Percentiles rank a stretch among this genome's conserved stretches.
phyloP scores from a whole-genome alignment of 2,888 invertebrate species.

The Resseliella maxima region DNA sequence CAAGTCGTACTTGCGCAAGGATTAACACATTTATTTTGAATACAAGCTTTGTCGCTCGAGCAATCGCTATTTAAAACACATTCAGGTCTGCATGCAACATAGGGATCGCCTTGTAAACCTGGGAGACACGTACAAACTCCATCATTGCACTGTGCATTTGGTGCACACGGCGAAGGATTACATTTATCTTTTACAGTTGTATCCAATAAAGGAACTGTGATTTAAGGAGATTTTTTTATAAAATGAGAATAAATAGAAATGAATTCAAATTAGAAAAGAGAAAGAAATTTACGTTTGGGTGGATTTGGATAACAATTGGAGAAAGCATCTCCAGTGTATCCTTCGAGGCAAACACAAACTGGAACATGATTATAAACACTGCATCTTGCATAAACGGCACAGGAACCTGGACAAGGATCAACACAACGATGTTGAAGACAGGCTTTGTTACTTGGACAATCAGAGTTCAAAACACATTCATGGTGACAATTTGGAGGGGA shows the following conservation, averaged over 20 bases:
- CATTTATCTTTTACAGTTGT: constrained; percentile 75
- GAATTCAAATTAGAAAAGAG: neutral
- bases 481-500: too few relatives aligned
- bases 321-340: constrained; percentile 86
- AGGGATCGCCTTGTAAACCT: constrained; percentile 90
- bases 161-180: constrained; percentile 81
- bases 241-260: neutral
- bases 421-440: too few relatives aligned
- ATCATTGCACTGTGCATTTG: constrained; percentile 77
- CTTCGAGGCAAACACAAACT: constrained; percentile 83
- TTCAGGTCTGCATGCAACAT: constrained; percentile 82
- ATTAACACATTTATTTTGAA: too few relatives aligned
- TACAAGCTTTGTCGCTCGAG: constrained; percentile 79
- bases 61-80: constrained; percentile 83
- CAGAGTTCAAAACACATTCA: too few relatives aligned
- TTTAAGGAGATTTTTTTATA: constrained; percentile 65
- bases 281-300: neutral
- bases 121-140: too few relatives aligned
- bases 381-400: constrained; percentile 83
- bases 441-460: too few relatives aligned
- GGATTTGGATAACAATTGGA: constrained; percentile 76
- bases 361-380: constrained; percentile 83
- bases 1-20: too few relatives aligned
- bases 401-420: constrained; percentile 63
- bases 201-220: neutral